A percentile compares a stretch with the other conserved stretches of the same genome.
Conservation (phyloP, 2,888 invertebrate species). For the Sesia bembeciformis region DNA sequence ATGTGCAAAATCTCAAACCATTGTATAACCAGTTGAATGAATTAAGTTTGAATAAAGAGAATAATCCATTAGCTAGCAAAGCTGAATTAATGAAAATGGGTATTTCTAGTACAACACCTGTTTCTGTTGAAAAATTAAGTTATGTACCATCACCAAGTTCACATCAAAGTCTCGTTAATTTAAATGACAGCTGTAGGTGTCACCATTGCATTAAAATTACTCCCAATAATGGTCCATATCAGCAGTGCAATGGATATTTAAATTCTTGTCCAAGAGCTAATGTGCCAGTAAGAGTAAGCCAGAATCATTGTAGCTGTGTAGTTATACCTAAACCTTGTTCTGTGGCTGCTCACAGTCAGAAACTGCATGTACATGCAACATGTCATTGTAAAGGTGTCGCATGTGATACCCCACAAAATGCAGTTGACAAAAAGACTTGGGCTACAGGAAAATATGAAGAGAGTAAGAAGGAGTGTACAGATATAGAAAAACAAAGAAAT, state of each 20-base stretch:
- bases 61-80: constrained; percentile 32
- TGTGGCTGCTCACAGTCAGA: neutral
- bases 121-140: neutral
- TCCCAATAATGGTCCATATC: neutral
- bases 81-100: constrained; percentile 24
- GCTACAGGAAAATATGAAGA: constrained; percentile 49
- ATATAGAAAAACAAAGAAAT: constrained; percentile 40
- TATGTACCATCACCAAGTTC: no score
- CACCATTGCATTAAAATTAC: constrained; percentile 34
- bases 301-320: neutral
- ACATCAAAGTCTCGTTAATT: neutral
- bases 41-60: constrained; percentile 42
- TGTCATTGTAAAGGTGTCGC: constrained; percentile 16
- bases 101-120: neutral
- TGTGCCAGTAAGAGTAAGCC: neutral
- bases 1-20: constrained; percentile 17
- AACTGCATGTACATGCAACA: constrained; percentile 1
- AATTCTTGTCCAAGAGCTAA: neutral
- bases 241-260: neutral
- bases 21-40: constrained; percentile 28
- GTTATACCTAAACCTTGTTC: neutral
- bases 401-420: constrained; percentile 22
- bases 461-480: constrained; percentile 27
- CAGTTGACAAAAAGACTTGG: constrained; percentile 52
- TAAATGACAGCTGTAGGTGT: constrained; percentile 30